Percentiles rank a stretch among this genome's conserved stretches.
Evolutionary conservation across 2,888 invertebrate genomes (phyloP).

Genomic region (Drosophila testacea): DNA sequence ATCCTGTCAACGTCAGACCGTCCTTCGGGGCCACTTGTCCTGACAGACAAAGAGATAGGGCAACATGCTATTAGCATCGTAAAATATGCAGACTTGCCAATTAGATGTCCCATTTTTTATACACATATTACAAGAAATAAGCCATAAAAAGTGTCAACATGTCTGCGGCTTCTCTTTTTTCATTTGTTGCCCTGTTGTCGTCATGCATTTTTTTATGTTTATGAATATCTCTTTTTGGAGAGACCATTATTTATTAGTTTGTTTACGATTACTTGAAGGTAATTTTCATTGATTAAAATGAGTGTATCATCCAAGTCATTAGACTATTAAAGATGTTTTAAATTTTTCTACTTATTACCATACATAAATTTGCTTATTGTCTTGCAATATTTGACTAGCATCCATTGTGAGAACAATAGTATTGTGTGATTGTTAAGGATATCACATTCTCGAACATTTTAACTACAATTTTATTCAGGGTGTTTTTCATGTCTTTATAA

Average conservation of each 20-base stretch:
- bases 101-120: slow-evolving; percentile 49
- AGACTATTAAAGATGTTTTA: background rate
- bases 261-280: slow-evolving; percentile 14
- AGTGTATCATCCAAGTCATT: background rate
- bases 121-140: slow-evolving; percentile 12
- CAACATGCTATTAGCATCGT: slow-evolving; percentile 46
- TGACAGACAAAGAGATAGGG: slow-evolving; percentile 30
- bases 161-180: slow-evolving; percentile 16
- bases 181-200: background rate
- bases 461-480: slow-evolving; percentile 40
- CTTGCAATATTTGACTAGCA: background rate
- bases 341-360: background rate
- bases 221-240: background rate
- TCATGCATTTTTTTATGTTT: background rate
- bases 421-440: background rate
- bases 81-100: slow-evolving; percentile 61
- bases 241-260: slow-evolving; percentile 12
- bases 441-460: slow-evolving; percentile 19
- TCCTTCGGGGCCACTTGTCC: slow-evolving; percentile 18
- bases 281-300: background rate
- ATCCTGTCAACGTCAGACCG: slow-evolving; percentile 27
- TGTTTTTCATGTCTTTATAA: slow-evolving; percentile 36
- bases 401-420: background rate
- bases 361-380: background rate
- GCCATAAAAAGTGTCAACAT: slow-evolving; percentile 53